Percentiles rank a stretch among this genome's conserved stretches.
These are phyloP conservation scores for Pterocles orientalis DNA, from an alignment of 2,113 vertebrate species.

Conservation along the genomic window DNA sequence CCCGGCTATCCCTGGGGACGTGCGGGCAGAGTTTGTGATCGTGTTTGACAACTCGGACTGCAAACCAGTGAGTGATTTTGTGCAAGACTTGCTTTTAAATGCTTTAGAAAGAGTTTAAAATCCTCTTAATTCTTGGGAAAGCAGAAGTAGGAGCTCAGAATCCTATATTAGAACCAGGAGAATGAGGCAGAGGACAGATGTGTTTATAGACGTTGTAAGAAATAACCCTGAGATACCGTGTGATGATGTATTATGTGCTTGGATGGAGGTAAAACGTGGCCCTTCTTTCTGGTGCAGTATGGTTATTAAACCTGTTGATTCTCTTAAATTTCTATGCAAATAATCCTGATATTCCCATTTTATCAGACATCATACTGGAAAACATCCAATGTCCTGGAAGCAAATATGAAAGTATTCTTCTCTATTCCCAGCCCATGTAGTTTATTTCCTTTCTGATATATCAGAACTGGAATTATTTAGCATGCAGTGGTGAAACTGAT, in stretches of 20 bases:
- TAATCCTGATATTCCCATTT: not conserved
- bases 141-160: not conserved
- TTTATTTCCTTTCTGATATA: constrained; percentile 10
- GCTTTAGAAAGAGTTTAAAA: not conserved
- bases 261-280: not conserved
- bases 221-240: not conserved
- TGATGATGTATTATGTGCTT: not conserved
- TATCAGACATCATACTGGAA: not conserved
- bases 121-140: not conserved
- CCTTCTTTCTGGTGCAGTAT: not conserved
- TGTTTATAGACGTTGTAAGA: not conserved
- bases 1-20: constrained; percentile 80
- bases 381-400: not conserved
- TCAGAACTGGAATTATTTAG: constrained; percentile 33
- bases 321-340: not conserved
- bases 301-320: not conserved
- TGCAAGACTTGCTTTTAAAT: not conserved
- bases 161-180: not conserved
- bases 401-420: not conserved
- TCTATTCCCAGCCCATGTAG: not conserved
- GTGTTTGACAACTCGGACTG: constrained; percentile 79
- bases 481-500: constrained; percentile 20
- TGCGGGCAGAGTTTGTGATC: constrained; percentile 77
- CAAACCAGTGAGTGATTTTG: constrained; percentile 78
- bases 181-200: not conserved